Evolutionary conservation across 2,888 invertebrate species (phyloP), one percentile per base, ranked within the genome.

Genomic region (Hermaeophaga mercurialis): DNA sequence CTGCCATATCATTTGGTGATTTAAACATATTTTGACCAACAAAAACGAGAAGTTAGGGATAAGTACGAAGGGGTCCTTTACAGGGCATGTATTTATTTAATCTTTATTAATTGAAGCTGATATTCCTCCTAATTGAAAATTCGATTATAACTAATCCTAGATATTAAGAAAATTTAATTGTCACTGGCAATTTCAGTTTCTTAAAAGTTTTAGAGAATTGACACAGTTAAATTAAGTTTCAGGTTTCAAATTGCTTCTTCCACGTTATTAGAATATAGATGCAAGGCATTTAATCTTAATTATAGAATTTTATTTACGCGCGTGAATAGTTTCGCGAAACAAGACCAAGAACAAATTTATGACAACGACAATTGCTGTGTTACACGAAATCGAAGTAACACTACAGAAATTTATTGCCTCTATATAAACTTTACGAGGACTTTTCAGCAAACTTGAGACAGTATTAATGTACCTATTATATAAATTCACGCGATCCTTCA

Each of bases 401-500:
- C 34, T 8, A 34, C 26, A 15, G 8, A 43, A 53, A 58, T 54
- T 58, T 54, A 58, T 58, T 31, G 22, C 54, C 15, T 18, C 19
- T 26, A 15, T 34, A 28, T 43, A 53, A 56, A 47, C 22, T 57
- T 54, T 41, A 47, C 48, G 38, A 38, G 18, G 28, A 54, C 48
- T 54, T 52, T 52, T 54, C 28, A 22, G 33, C 44, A 19, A 53
- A 57, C 57, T 54, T 24, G 31, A 47, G 36, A 54, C 34, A 49
- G 49, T 44, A 54, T 58, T 58, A 43, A 54, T 38, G 33, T 45
- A 45, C 45, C 58, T 39, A 54, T 58, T 58, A 54, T 54, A 48
- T 38, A 43, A 54, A 54, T 56, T 50, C 62, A 62, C 62, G 62
- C 59, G 49, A 59, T 47, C 33, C 47, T 56, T 43, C 34, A 47